These are phyloP conservation scores for Acronicta aceris DNA, from an alignment of 2,888 invertebrate species.

Conservation along the genomic window DNA sequence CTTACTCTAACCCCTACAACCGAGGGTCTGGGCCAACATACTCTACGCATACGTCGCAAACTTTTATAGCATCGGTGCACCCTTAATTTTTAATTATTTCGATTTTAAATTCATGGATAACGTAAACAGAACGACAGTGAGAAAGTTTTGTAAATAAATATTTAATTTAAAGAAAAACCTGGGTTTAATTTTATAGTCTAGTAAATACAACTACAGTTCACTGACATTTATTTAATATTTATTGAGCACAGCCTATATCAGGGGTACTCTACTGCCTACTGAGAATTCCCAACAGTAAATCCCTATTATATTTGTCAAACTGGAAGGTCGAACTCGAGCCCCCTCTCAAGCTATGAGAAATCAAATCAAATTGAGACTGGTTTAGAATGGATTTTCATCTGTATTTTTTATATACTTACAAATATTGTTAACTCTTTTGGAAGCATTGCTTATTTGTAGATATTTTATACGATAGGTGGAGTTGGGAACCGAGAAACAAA, in stretches of 20 bases:
- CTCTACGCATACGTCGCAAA: conserved; percentile 7
- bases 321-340: too few relatives aligned
- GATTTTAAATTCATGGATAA: not conserved
- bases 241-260: not conserved
- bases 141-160: not conserved
- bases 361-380: too few relatives aligned
- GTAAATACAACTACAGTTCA: not conserved
- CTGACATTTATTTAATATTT: not conserved
- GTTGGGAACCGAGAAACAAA: not conserved
- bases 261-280: not conserved
- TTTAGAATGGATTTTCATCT: too few relatives aligned
- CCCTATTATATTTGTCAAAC: too few relatives aligned
- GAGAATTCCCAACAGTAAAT: too few relatives aligned
- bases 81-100: not conserved
- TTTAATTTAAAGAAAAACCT: not conserved
- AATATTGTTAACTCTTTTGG: too few relatives aligned
- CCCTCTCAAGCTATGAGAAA: too few relatives aligned
- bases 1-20: conserved; percentile 3
- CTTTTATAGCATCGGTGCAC: not conserved
- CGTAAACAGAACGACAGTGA: not conserved
- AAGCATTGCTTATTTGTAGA: too few relatives aligned
- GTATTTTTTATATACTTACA: too few relatives aligned
- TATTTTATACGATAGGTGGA: not conserved
- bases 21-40: not conserved
- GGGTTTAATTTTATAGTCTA: not conserved